Evolutionary conservation across 2,113 vertebrate species (phyloP).

Genomic region (Pluvialis apricaria): DNA sequence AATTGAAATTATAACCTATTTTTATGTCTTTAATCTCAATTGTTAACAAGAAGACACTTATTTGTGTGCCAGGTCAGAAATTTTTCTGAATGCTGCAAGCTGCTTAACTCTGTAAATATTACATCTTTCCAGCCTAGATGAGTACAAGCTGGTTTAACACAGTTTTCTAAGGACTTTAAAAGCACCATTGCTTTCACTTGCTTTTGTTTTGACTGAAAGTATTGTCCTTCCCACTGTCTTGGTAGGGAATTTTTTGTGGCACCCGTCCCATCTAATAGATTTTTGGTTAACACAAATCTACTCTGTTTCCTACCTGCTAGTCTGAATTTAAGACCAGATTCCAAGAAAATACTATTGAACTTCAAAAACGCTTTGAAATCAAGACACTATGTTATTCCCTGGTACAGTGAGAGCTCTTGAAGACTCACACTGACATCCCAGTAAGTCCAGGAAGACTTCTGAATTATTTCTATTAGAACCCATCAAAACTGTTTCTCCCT

Average conservation of each 20-base stretch:
- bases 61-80: background rate
- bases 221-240: background rate
- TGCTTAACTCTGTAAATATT: background rate
- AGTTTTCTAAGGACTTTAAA: background rate
- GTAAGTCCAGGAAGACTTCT: background rate
- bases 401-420: background rate
- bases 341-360: background rate
- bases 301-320: background rate
- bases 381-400: background rate
- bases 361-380: background rate
- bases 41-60: background rate
- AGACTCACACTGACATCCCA: background rate
- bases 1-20: background rate
- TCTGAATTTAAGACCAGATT: background rate
- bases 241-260: background rate
- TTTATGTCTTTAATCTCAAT: background rate
- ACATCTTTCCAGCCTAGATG: background rate
- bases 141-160: background rate
- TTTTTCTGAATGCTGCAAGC: background rate
- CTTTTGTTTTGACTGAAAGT: background rate
- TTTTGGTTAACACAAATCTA: background rate
- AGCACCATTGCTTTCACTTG: background rate
- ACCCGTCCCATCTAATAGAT: background rate
- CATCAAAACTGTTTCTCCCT: background rate
- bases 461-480: background rate